Base-by-base conservation (phyloP, 2,113 vertebrate genomes). In the Blennius ocellaris region DNA sequence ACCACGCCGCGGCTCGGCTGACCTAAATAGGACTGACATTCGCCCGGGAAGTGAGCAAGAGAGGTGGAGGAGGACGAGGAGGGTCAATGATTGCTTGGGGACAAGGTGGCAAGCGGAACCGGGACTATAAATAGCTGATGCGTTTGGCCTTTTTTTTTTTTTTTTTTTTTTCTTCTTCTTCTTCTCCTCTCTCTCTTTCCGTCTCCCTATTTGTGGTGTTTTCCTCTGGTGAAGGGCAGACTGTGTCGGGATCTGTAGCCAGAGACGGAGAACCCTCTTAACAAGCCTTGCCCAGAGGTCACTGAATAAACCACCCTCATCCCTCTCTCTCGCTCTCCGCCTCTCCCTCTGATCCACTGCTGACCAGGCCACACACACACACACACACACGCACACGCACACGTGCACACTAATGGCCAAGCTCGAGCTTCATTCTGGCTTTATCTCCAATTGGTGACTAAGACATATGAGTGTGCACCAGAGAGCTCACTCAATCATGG, bases 1-100 rank as follows among this genome's bases (percentile, higher is more conserved):
- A 55, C 79, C 56, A 2, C 30, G 76, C 69, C 48, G 38, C 50
- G 66, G 78, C 69, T 80, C 72, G 11, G 30, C 81, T 91, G 93
- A 91, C 92, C 92, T 83, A 92, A 84, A 93, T 91, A 87, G 69
- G 80, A 86, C 64, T 86, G 90, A 82, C 86, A 73, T 86, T 86
- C 61, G 45, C 73, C 79, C 57, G 85, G 72, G 54, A 68, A 79
- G 80, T 81, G 82, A 89, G 80, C 73, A 40, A 61, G 38, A 72
- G 81, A 80, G 81, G 72, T 81, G 64, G 73, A 73, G 64, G 81
- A 80, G 58, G 70, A 69, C 3, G 16, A 65, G 60, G 57, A 49
- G 73, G 78, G 84, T 84, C 73, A 81, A 63, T 69, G 80, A 78
- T 83, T 59, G 80, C 82, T 80, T 7, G 66, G 88, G 78, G 87